phyloP scores from a whole-genome alignment of 2,888 invertebrate species.

The Drosophila birchii region DNA sequence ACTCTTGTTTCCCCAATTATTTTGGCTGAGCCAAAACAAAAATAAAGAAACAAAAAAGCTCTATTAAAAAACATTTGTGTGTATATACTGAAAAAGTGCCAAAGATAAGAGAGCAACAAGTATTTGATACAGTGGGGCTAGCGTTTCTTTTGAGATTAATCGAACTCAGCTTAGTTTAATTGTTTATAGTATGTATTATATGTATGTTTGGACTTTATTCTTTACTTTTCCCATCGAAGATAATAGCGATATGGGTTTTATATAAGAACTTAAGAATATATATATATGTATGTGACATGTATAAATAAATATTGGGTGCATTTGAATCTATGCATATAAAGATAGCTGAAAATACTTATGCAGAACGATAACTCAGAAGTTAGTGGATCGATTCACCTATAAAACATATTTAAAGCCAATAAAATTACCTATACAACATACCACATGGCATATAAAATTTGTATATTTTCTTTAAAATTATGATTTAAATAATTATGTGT shows the following conservation, averaged over 20 bases:
- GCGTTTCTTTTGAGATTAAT: background rate
- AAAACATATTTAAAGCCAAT: too few relatives aligned
- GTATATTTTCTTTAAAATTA: too few relatives aligned
- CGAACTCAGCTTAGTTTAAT: background rate
- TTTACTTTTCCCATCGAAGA: background rate
- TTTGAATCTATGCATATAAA: background rate
- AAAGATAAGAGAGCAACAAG: slow-evolving; percentile 34
- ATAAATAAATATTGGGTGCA: background rate
- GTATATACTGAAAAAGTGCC: background rate
- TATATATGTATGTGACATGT: background rate
- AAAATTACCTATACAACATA: background rate
- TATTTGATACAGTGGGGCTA: slow-evolving; percentile 20
- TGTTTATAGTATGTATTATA: background rate
- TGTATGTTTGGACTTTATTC: background rate
- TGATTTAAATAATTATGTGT: too few relatives aligned
- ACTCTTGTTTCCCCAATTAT: background rate
- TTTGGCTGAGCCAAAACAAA: background rate
- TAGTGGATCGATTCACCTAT: too few relatives aligned
- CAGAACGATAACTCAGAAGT: background rate
- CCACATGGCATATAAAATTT: background rate
- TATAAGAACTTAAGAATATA: background rate
- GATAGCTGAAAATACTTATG: background rate
- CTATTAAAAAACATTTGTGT: slow-evolving; percentile 2
- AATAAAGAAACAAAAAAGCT: slow-evolving; percentile 10
- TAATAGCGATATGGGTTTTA: background rate